Base-by-base conservation (phyloP, 2,113 vertebrate genomes). In the Patagioenas fasciata region DNA sequence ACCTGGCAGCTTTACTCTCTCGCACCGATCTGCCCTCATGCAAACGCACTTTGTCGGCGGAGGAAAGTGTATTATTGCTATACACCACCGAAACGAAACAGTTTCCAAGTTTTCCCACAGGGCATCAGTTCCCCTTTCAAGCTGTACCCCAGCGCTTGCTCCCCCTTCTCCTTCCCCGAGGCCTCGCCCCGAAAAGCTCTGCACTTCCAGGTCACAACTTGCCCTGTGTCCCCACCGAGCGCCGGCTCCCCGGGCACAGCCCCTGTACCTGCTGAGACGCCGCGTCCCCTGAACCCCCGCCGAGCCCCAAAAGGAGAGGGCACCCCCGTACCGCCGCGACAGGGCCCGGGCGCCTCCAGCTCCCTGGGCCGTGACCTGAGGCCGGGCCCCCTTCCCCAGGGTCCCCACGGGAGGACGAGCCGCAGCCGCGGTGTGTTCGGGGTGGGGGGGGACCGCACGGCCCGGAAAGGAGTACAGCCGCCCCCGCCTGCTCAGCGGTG, bases 41-140 rank as follows among this genome's bases (percentile, higher is more conserved):
- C 86, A 56, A 80, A 77, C 21, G 56, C 75, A 57, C 91, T 92
- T 90, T 14, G 82, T 9, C 36, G 31, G 61, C 31, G 6, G 51
- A 54, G 13, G 21, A 38, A 80, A 91, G 71, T 21, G 3, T 32
- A 11, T 62, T 23, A 54, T 26, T 48, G 56, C 90, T 58, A 8
- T 1, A 23, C 11, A 3, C 88, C 10, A 29, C 57, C 13, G 11
- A 75, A 44, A 48, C 10, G 23, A 78, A 91, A 70, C 80, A 78
- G 34, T 92, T 92, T 15, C 74, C 87, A 64, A 88, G 83, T 94
- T 93, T 47, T 66, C 95, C 85, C 77, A 56, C 70, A 71, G 78
- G 91, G 57, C 60, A 47, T 7, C 87, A 36, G 64, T 50, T 75
- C 32, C 79, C 85, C 54, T 32, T 61, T 54, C 71, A 58, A 72